These are phyloP conservation scores for Morpho deidamia DNA, from an alignment of 2,888 invertebrate genomes.

Conservation along the genomic window DNA sequence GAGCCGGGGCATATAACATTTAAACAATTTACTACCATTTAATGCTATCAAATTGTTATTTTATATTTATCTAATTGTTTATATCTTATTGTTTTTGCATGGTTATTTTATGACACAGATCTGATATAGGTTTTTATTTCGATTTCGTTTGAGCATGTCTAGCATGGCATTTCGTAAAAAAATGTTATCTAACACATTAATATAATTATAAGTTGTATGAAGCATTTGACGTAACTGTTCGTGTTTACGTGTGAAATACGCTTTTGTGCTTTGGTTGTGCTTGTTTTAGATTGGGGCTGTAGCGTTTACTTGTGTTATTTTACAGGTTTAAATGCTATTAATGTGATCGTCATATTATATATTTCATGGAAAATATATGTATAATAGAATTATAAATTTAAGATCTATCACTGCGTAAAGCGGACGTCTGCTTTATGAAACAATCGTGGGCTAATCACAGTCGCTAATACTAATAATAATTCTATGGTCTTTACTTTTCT, in stretches of 20 bases:
- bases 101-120: constrained; percentile 2
- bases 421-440: no score
- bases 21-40: not conserved
- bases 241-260: not conserved
- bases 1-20: constrained; percentile 12
- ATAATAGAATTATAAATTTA: no score
- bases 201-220: not conserved
- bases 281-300: not conserved
- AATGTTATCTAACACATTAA: not conserved
- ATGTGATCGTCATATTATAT: no score
- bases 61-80: not conserved
- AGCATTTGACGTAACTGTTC: not conserved
- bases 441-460: no score
- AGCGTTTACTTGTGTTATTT: not conserved
- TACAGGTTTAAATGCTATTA: not conserved
- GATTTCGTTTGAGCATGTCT: no score
- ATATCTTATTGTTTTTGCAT: constrained; percentile 1
- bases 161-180: no score
- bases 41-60: not conserved
- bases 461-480: no score
- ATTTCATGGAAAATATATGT: no score
- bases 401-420: no score
- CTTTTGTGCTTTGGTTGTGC: not conserved
- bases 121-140: no score
- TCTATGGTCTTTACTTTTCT: no score